These are phyloP conservation scores for Etheostoma cragini DNA, from an alignment of 2,113 vertebrate species.

Conservation along the genomic window DNA sequence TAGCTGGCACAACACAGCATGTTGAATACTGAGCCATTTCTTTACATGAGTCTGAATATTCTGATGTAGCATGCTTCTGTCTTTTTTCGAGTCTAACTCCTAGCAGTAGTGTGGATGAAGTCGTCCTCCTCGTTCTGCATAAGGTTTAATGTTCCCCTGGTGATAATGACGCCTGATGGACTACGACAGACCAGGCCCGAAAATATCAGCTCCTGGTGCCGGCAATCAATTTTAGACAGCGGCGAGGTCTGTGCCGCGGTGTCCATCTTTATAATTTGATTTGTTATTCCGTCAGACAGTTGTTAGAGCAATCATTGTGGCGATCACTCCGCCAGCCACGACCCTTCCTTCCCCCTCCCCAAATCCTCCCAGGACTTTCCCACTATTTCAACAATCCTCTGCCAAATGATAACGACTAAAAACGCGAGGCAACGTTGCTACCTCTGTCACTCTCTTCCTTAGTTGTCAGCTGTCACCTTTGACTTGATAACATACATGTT, in stretches of 20 bases:
- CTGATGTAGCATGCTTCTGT: neutral
- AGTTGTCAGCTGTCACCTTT: conserved; percentile 51
- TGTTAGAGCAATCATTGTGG: conserved; percentile 76
- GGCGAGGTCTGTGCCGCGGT: conserved; percentile 58
- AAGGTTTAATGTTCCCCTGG: conserved; percentile 70
- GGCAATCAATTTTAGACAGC: conserved; percentile 77
- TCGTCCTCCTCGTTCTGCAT: conserved; percentile 59
- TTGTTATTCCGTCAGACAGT: conserved; percentile 80
- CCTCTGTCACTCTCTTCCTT: conserved; percentile 35
- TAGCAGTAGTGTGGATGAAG: conserved; percentile 20
- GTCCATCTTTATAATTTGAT: conserved; percentile 83
- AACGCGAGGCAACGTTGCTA: conserved; percentile 26
- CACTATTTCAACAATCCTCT: conserved; percentile 37
- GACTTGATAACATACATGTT: conserved; percentile 45
- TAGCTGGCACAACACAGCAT: conserved; percentile 37
- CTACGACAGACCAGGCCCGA: conserved; percentile 72
- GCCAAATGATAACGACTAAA: conserved; percentile 38
- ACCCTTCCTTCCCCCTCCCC: conserved; percentile 28
- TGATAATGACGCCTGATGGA: conserved; percentile 79
- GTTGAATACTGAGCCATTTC: conserved; percentile 19
- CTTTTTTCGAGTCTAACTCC: conserved; percentile 25
- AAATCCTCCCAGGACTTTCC: conserved; percentile 41
- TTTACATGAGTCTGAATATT: neutral
- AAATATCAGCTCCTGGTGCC: conserved; percentile 73
- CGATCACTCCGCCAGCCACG: conserved; percentile 62